Conservation (phyloP, 2,797 vertebrate genomes). For the Darevskia nairensis region DNA sequence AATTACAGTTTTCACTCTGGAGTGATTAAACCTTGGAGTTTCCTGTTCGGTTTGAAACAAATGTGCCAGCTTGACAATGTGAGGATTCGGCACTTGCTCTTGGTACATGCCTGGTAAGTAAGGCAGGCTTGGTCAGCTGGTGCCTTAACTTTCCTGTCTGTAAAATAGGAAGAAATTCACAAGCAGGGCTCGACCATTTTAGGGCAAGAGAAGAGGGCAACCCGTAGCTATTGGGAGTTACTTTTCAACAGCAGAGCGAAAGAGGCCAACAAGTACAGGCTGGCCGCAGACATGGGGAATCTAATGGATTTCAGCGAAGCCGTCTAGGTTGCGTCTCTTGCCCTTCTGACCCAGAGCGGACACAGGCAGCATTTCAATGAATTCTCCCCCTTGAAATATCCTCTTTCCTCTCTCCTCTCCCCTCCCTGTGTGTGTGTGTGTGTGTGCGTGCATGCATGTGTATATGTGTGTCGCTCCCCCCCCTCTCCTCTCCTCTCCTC, state of each 20-base stretch:
- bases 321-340: neutral
- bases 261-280: neutral
- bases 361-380: neutral
- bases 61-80: neutral
- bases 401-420: neutral
- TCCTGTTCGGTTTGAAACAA: neutral
- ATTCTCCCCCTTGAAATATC: neutral
- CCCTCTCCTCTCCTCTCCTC: neutral
- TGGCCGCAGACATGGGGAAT: neutral
- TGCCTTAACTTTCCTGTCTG: conserved; percentile 2
- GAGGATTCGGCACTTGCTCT: neutral
- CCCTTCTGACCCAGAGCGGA: neutral
- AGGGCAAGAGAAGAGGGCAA: neutral
- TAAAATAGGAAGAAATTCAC: neutral
- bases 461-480: neutral
- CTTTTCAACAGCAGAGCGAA: neutral
- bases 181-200: neutral
- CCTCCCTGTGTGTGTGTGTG: neutral
- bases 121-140: neutral
- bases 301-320: neutral
- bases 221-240: neutral
- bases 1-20: neutral
- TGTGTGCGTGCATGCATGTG: neutral
- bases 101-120: neutral
- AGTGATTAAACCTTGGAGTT: neutral